Base-by-base conservation (phyloP, 1,140 invertebrate genomes). In the Diorhabda elongata region DNA sequence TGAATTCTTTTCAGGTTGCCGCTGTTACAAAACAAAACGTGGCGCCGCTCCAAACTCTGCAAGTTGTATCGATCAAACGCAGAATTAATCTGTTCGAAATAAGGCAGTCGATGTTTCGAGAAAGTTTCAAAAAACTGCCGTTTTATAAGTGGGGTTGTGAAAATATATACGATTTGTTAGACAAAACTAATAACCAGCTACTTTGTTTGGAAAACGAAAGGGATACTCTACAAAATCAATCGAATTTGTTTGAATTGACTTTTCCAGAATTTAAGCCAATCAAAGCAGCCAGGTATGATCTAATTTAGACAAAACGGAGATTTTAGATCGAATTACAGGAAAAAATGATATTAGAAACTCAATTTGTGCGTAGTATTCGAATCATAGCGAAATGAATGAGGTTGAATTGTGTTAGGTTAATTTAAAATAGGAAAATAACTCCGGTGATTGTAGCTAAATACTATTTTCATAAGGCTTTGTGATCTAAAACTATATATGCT, bases 1-100 rank as follows among this genome's bases (percentile, higher is more conserved):
- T 26, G 26, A 26, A 45, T 45, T 59, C 80, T 88, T 73, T 74
- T 59, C 63, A 78, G 76, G 76, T 85, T 69, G 89, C 92, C 4
- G 87, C 92, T 4, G 88, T 90, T 63, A 89, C 92, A n/a, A 96
- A 95, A 79, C 93, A 96, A 80, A 85, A 89, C 43, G 93, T 97
- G 47, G 90, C 89, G 7, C 94, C 95, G 43, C 85, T 94, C 70
- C 86, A 88, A 76, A 84, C 86, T 4, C 84, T 86, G 56, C 87
- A 89, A 73, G 85, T 87, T 1, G 85, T 86, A 59, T 82, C 87
- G 5, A 87, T 89, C 47, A 84, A 85, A 64, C 87, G 88, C 68
- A 82, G 87, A 6, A 85, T 88, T 47, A 87, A 88, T 4, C 86
- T 91, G 41, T 96, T 96, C 78, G 93, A 95, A 73, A 88, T 91